Base-by-base conservation (phyloP, 2,113 vertebrate genomes). In the Eira barbara region DNA sequence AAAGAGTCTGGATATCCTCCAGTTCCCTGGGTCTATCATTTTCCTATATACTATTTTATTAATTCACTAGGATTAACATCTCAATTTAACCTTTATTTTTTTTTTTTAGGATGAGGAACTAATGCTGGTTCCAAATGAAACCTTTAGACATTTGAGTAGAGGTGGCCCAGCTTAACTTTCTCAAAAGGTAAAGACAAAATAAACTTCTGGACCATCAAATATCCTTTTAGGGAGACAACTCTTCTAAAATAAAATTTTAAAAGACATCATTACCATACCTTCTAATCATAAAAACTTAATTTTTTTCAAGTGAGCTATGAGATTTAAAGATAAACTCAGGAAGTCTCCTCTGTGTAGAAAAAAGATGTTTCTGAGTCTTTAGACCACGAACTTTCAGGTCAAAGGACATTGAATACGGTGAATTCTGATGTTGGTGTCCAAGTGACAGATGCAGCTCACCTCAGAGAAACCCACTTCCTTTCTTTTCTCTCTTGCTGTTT, bases 161-260 rank as follows among this genome's bases (percentile, higher is more conserved):
- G 31, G 47, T 4, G 86, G n/a, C 3, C 7, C n/a, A 31, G n/a
- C 4, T 6, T 31, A n/a, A 73, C 31, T 73, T 91, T 91, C 76
- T 91, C 45, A 95, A 73, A 95, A 84, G 67, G 39, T 63, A 36
- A 69, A 74, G 18, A 82, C 18, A 59, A 69, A 15, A 52, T 83
- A 71, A 96, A 94, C 1, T 25, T 71, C 49, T 1, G n/a, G 31
- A 87, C 14, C 79, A 65, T 59, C 36, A 79, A 95, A 91, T 81
- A 84, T 52, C 39, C 23, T 93, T 91, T 85, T 36, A 65, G 42
- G 79, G 34, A 93, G 71, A 71, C 12, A 76, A 71, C 6, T 63
- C 23, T 83, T 95, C 36, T 27, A 79, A 91, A 78, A 31, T 83
- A 96, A 94, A 91, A 86, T 14, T 59, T 79, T 27, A 36, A 94